phyloP scores from a whole-genome alignment of 2,888 invertebrate species.

The Caenorhabditis plicata region DNA sequence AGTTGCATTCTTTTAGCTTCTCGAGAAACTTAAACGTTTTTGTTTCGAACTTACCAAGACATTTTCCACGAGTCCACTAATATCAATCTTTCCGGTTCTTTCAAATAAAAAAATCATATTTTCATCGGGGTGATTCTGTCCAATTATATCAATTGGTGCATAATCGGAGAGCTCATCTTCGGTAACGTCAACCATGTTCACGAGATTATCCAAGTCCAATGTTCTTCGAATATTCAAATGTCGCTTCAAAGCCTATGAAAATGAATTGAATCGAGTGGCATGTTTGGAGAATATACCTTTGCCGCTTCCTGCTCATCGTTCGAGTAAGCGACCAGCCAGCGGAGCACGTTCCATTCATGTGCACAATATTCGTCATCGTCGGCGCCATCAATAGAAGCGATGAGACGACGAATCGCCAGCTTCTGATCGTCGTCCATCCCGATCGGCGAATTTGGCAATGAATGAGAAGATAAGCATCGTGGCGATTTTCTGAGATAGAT shows the following conservation, averaged over 20 bases:
- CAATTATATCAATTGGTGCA: slow-evolving; percentile 56
- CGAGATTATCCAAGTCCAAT: slow-evolving; percentile 41
- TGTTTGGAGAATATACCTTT: slow-evolving; percentile 20
- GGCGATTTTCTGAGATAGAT: too few species aligned
- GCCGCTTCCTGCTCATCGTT: slow-evolving; percentile 49
- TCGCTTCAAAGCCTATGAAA: slow-evolving; percentile 45
- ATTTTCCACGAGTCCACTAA: slow-evolving; percentile 50
- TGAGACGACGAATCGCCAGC: slow-evolving; percentile 30
- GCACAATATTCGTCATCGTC: slow-evolving; percentile 31
- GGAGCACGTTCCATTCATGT: slow-evolving; percentile 53
- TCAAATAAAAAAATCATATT: slow-evolving; percentile 49
- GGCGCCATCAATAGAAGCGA: slow-evolving; percentile 20
- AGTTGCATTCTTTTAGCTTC: too few species aligned
- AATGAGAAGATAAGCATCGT: too few species aligned
- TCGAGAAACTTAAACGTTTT: too few species aligned
- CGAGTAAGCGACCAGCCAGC: slow-evolving; percentile 59
- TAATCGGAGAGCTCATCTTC: slow-evolving; percentile 30
- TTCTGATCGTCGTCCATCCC: too few species aligned
- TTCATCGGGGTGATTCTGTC: slow-evolving; percentile 44
- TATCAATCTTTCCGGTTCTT: slow-evolving; percentile 54
- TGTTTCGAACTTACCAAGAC: slow-evolving; percentile 13
- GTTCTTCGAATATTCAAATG: slow-evolving; percentile 57
- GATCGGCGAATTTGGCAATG: slow-evolving; percentile 7
- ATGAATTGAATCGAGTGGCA: background rate
- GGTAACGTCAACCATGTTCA: slow-evolving; percentile 18